Percentiles rank a stretch among this genome's conserved stretches.
These are phyloP conservation scores for Frankliniella intonsa DNA, from an alignment of 2,888 invertebrate species.

Conservation along the genomic window DNA sequence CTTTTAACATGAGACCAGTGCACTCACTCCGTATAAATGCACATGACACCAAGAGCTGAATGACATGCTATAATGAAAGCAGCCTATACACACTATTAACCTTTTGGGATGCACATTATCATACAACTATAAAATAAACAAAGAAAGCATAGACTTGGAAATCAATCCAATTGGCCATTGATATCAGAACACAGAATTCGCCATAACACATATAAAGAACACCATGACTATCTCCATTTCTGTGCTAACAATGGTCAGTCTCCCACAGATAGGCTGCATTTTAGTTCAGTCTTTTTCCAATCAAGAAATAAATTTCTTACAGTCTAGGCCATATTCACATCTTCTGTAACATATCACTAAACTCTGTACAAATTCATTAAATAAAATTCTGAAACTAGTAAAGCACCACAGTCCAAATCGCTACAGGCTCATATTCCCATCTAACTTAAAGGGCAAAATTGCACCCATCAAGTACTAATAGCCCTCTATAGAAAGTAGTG, in stretches of 20 bases:
- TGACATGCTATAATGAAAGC: not conserved
- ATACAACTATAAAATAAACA: not conserved
- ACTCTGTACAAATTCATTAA: not conserved
- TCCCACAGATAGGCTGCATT: slow-evolving; percentile 16
- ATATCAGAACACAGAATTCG: not conserved
- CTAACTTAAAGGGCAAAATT: not conserved
- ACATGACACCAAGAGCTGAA: not conserved
- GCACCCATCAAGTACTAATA: not conserved
- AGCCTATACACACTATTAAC: not conserved
- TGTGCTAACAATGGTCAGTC: not conserved
- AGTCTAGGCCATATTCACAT: not conserved
- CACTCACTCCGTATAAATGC: not conserved
- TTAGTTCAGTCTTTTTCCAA: slow-evolving; percentile 14
- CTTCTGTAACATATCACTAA: slow-evolving; percentile 9
- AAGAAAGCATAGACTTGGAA: slow-evolving; percentile 13
- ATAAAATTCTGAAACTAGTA: slow-evolving; percentile 3
- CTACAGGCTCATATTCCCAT: not conserved
- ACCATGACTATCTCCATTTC: slow-evolving; percentile 6
- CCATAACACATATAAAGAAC: not conserved
- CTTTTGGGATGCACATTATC: slow-evolving; percentile 5
- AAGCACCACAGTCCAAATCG: slow-evolving; percentile 21
- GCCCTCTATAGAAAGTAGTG: not conserved
- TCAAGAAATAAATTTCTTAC: slow-evolving; percentile 9
- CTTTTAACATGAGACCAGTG: not conserved
- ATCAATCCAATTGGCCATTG: not conserved